Base-by-base conservation (phyloP, 2,113 vertebrate genomes). In the Cnemophilus loriae region DNA sequence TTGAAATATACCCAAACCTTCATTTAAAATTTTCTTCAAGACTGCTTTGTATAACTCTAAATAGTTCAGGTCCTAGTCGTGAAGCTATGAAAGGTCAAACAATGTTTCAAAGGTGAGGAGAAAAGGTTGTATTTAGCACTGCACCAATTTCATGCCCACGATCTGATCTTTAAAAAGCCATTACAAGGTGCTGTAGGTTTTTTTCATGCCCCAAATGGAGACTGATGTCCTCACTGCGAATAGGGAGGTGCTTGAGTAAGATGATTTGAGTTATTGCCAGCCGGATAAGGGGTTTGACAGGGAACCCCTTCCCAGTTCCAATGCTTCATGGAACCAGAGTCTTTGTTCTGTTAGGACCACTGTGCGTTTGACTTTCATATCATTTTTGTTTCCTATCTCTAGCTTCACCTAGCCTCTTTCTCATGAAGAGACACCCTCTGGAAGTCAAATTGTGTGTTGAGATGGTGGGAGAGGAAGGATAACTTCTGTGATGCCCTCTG, bases 321-420 rank as follows among this genome's bases (percentile, higher is more conserved):
- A 6, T 79, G 30, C 20, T 50, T 47, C 28, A 12, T 26, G 46
- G 56, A 73, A 55, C 10, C 37, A 50, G n/a, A 39, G 11, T 28
- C n/a, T 37, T 21, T 24, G 7, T 44, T 47, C 27, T 63, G 11
- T 52, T 52, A 56, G 37, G 9, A 71, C 28, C 18, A 4, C 5
- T 2, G 14, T 67, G 44, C 0, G 0, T 67, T 87, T 47, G 27
- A 79, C 4, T 60, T 1, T 10, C 4, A 4, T 49, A 8, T 18
- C 0, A 0, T 27, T 87, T 42, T 21, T 60, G 5, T 57, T 49
- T 39, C 7, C 0, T 50, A 15, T 32, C 37, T 60, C 20, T 28
- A 42, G 21, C 68, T 80, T 57, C 53, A 73, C 3, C 37, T 65
- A 19, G 7, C 10, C 9, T 47, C 39, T 30, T 44, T 32, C 42